Evolutionary conservation across 2,888 invertebrate genomes (phyloP), one percentile per base, ranked within the genome.

Genomic region (Hypomecis atomaria): DNA sequence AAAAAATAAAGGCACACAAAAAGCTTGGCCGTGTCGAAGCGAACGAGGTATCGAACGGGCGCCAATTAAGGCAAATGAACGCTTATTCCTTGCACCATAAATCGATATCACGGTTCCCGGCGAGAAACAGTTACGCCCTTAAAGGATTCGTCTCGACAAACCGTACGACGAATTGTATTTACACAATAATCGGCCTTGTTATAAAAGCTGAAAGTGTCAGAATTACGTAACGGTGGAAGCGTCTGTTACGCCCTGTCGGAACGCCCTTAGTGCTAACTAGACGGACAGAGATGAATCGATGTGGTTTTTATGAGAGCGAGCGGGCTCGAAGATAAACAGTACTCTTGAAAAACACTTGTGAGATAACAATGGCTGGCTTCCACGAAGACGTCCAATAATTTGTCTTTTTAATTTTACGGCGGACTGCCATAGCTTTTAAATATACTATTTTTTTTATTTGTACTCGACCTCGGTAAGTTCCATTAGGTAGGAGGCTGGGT

Each of bases 381-480:
- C 88, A 90, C 89, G 92, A 92, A 92, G 87, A 91, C 88, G 89
- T 90, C 85, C 90, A 90, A 92, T 92, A 92, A 92, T 92, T 92
- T 92, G 92, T 92, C 92, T 91, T 92, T 92, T 92, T 92, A 92
- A 92, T 92, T 92, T 92, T 89, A 91, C 89, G 84, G 85, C 87
- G 87, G 89, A 90, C 90, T 90, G 89, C 83, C 86, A 87, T 89
- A 84, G 89, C 88, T 89, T 88, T 91, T 86, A 86, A 72, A 88
- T 88, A 85, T 85, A 83, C 60, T 82, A 83, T 87, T 87, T 87
- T 87, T 84, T 87, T 81, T 79, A 66, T 75, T 80, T 84, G 82
- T 83, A 83, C 79, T 81, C 84, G 85, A 87, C 87, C 88, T 84
- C 87, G 82, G 85, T 80, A 79, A 81, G 80, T 79, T 81, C 90